phyloP scores from a whole-genome alignment of 2,113 vertebrate species.

The Petroica traversi region DNA sequence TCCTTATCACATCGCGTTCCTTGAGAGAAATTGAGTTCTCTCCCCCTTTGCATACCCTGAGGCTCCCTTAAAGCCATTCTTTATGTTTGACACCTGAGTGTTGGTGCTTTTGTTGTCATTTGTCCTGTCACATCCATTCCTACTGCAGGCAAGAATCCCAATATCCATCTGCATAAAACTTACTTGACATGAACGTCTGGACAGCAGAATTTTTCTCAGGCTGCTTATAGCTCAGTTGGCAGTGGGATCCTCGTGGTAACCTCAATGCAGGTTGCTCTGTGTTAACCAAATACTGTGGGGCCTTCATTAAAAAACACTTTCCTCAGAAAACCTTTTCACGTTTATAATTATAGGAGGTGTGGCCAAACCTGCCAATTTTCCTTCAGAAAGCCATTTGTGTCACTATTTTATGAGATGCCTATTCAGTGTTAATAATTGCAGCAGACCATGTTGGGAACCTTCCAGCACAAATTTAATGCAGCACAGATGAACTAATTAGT shows the following conservation, averaged over 20 bases:
- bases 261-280: not conserved
- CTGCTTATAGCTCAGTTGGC: not conserved
- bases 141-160: not conserved
- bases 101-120: not conserved
- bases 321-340: slow-evolving; percentile 39
- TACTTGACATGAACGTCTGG: not conserved
- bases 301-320: slow-evolving; percentile 23
- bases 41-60: not conserved
- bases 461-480: slow-evolving; percentile 69
- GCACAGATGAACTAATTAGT: slow-evolving; percentile 71
- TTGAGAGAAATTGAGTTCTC: not conserved
- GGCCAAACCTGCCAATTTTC: slow-evolving; percentile 57
- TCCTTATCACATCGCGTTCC: not conserved
- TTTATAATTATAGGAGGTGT: slow-evolving; percentile 61
- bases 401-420: slow-evolving; percentile 64
- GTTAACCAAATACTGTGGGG: not conserved
- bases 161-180: not conserved
- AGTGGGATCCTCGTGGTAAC: not conserved
- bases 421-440: slow-evolving; percentile 65
- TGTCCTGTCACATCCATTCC: slow-evolving; percentile 5
- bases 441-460: slow-evolving; percentile 62
- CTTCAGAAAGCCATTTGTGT: slow-evolving; percentile 64
- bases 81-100: slow-evolving; percentile 15
- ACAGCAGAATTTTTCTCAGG: not conserved
- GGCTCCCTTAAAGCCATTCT: slow-evolving; percentile 22